phyloP scores from a whole-genome alignment of 2,888 invertebrate genomes.

The Drosophila imparisetae region DNA sequence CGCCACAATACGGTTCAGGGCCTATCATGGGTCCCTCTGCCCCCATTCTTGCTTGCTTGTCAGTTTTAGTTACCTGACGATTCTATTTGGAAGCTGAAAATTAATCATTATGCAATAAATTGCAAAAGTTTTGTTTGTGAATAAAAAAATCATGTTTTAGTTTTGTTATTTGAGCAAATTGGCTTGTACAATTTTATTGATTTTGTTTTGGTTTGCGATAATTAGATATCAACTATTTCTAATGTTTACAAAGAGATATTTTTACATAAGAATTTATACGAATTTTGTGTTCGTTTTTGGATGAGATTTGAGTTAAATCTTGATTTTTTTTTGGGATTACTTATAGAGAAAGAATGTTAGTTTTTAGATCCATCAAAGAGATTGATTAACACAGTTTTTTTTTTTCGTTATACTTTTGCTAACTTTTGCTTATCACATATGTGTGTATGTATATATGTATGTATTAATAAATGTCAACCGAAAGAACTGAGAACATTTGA shows the following conservation, averaged over 20 bases:
- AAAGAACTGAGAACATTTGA: slow-evolving; percentile 55
- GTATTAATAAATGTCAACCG: slow-evolving; percentile 27
- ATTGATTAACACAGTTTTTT: slow-evolving; percentile 72
- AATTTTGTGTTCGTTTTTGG: slow-evolving; percentile 19
- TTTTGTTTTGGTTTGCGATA: slow-evolving; percentile 51
- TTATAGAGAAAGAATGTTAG: slow-evolving; percentile 33
- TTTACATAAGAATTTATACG: slow-evolving; percentile 19
- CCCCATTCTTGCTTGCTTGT: no score
- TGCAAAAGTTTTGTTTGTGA: not conserved
- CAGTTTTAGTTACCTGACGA: not conserved
- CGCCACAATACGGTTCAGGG: no score
- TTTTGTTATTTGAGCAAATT: slow-evolving; percentile 82
- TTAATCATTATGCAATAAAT: not conserved
- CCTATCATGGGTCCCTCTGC: no score
- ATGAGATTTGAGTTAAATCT: slow-evolving; percentile 21
- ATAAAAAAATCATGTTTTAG: slow-evolving; percentile 18
- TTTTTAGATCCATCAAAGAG: slow-evolving; percentile 77
- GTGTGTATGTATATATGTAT: slow-evolving; percentile 4
- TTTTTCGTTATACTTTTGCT: slow-evolving; percentile 19
- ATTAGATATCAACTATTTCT: slow-evolving; percentile 53
- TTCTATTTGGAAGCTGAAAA: slow-evolving; percentile 10
- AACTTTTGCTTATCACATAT: slow-evolving; percentile 55
- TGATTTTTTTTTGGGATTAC: slow-evolving; percentile 10
- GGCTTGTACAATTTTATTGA: slow-evolving; percentile 84
- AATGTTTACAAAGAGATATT: slow-evolving; percentile 55